Conservation (phyloP, 2,797 vertebrate species). For the Falco biarmicus region DNA sequence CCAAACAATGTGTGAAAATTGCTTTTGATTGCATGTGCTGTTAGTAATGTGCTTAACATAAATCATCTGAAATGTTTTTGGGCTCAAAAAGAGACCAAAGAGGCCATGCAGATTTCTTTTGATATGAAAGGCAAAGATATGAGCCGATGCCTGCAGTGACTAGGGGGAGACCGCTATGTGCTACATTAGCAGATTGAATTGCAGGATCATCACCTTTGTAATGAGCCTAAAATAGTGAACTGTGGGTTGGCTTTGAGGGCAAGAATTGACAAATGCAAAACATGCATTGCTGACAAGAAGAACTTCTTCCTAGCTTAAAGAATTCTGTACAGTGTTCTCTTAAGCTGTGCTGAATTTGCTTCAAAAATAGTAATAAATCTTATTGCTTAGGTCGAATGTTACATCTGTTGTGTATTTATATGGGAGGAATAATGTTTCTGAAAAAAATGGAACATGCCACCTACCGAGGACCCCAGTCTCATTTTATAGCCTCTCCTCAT, state of each 20-base stretch:
- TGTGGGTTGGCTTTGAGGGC: not conserved
- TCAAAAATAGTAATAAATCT: conserved; percentile 59
- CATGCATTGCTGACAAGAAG: not conserved
- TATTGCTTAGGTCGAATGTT: conserved; percentile 36
- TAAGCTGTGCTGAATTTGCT: conserved; percentile 47
- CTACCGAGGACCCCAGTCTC: conserved; percentile 6
- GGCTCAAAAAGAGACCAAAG: conserved; percentile 1
- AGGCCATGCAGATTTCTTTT: not conserved
- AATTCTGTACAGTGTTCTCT: conserved; percentile 40
- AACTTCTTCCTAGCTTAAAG: conserved; percentile 17
- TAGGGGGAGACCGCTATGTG: not conserved
- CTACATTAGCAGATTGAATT: not conserved
- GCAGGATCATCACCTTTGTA: conserved; percentile 17
- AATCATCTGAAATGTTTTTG: not conserved
- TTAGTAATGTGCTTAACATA: not conserved
- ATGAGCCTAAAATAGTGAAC: not conserved
- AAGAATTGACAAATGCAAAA: not conserved
- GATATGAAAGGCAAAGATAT: not conserved
- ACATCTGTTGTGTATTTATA: conserved; percentile 54
- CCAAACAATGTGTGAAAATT: not conserved
- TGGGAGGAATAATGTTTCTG: conserved; percentile 17
- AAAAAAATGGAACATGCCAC: conserved; percentile 32
- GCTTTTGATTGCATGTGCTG: conserved; percentile 20
- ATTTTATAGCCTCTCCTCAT: conserved; percentile 38
- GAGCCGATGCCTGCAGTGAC: not conserved